These are phyloP conservation scores for Arizona elegans DNA, from an alignment of 2,113 vertebrate species.

Conservation along the genomic window DNA sequence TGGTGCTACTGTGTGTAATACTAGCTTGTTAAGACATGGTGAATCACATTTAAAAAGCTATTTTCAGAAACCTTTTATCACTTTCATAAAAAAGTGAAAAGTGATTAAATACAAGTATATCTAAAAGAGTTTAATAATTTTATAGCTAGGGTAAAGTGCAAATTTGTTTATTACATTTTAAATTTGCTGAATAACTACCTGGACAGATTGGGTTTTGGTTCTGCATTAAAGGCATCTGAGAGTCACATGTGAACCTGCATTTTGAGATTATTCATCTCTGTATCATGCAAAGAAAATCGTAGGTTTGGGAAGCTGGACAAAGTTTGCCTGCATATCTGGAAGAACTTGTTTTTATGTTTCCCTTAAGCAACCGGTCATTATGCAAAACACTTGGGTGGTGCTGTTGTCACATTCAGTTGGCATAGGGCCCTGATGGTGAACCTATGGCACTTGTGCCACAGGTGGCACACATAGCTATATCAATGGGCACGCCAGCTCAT, in stretches of 20 bases:
- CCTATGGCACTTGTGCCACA: too few species aligned
- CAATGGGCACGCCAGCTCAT: too few species aligned
- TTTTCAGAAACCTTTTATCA: background rate
- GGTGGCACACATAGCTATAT: too few species aligned
- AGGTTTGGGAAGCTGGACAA: conserved; percentile 8
- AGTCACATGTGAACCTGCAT: background rate
- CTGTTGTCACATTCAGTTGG: background rate
- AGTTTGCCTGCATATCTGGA: conserved; percentile 39
- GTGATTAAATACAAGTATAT: background rate
- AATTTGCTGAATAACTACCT: background rate
- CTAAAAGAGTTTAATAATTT: background rate
- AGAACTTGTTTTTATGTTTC: conserved; percentile 50
- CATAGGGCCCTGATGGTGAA: background rate
- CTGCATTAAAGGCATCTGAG: background rate
- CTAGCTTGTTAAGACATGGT: background rate
- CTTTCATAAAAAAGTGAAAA: conserved; percentile 15
- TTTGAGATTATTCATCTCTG: background rate
- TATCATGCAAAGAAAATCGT: background rate
- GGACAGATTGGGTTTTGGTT: background rate
- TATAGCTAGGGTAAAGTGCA: background rate
- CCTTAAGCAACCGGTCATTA: conserved; percentile 16
- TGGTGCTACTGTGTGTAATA: background rate
- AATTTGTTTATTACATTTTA: background rate
- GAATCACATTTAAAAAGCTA: background rate
- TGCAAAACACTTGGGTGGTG: background rate